Evolutionary conservation across 2,888 invertebrate species (phyloP), one percentile per base, ranked within the genome.

Genomic region (Ceramica pisi): DNA sequence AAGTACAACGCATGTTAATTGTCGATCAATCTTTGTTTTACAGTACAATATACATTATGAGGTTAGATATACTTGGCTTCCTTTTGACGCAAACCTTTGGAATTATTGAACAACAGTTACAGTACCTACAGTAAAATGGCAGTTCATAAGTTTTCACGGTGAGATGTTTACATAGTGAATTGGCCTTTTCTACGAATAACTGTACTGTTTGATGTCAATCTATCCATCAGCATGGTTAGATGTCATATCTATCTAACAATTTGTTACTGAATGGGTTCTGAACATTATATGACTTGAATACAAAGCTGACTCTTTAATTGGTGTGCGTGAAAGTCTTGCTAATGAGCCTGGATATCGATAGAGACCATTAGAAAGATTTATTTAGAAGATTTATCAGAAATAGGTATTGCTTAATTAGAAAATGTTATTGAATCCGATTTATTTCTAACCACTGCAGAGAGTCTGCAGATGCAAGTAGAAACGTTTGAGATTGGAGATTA

Each of bases 21-120:
- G 59, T 66, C 75, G 53, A 60, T 74, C 19, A 50, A 14, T 38
- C 41, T 78, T 59, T 60, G 41, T 71, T 74, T 77, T 48, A 35
- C 41, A 19, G 19, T 10, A 14, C n/a, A 69, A 60, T 26, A 31
- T 41, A 12, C 10, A n/a, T n/a, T n/a, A 46, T 38, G 7, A 31
- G 10, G 26, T 16, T 71, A 6, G 21, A 9, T 41, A 16, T 10
- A 38, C 38, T 38, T 5, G 14, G 23, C 38, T 23, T 23, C 7
- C 26, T 31, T 48, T 23, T 31, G 63, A 46, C 19, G 19, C 46
- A 51, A 19, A 73, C 26, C 14, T 6, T 60, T 41, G 23, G 31
- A 12, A 6, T 46, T 16, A 9, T 35, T 23, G 12, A 50, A 14
- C 4, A 2, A 35, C 0, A 53, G 62, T n/a, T 44, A 21, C 6